Evolutionary conservation across 2,888 invertebrate species (phyloP), one percentile per base, ranked within the genome.

Genomic region (Apoda limacodes): DNA sequence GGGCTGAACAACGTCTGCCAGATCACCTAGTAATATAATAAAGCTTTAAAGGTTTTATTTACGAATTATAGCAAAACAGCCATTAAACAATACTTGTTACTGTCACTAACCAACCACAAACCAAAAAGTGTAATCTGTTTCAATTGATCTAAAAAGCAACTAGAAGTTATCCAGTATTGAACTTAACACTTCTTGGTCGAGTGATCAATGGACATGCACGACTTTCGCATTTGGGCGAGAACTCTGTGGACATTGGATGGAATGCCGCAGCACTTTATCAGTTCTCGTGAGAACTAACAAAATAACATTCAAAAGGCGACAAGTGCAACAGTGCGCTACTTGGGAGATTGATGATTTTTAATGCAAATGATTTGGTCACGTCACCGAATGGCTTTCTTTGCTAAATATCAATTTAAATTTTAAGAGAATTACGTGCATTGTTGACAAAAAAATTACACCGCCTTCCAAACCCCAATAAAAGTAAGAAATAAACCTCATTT

Each of bases 211-310:
- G 78, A 66, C 57, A 80, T 78, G 80, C 80, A 80, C 80, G 78
- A 80, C 68, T 76, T 68, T 70, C 49, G 66, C 64, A 51, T 78
- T 78, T 72, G 58, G 53, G 56, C 46, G 60, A 63, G 60, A 64
- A 61, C 61, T 65, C 67, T 56, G 63, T 66, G 59, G 66, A 71
- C 68, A 65, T 52, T 61, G 42, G 46, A 48, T 47, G 64, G 65
- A 74, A 72, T 75, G 67, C 63, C 59, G 56, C 54, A 56, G 57
- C 54, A n/a, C n/a, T n/a, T n/a, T n/a, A 55, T 61, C 55, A 66
- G 60, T 78, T 78, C 74, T 76, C 80, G 78, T 78, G 80, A 78
- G 80, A 80, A 76, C 67, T 60, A 46, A 55, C 53, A 45, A 46
- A 39, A 41, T 47, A 50, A 42, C 47, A 46, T 43, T 51, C 40